phyloP scores from a whole-genome alignment of 2,888 invertebrate genomes.

The Melieria omissa region DNA sequence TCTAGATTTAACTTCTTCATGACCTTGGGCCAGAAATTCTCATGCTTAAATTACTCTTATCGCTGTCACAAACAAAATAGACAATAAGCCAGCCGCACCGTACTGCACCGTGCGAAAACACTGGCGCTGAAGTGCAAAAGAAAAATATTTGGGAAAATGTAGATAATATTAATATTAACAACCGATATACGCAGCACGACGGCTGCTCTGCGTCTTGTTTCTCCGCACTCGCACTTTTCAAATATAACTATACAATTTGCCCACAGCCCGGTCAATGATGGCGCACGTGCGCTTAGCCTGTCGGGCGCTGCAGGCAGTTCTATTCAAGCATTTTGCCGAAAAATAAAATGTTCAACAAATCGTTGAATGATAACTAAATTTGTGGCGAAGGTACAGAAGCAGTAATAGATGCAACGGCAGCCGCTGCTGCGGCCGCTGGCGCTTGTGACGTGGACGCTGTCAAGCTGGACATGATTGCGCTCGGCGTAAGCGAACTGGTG shows the following conservation, averaged over 20 bases:
- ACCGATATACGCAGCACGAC: not conserved
- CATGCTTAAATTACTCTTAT: not conserved
- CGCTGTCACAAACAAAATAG: no score
- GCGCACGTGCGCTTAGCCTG: no score
- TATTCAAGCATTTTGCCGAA: constrained; percentile 59
- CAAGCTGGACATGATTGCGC: constrained; percentile 28
- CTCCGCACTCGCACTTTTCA: not conserved
- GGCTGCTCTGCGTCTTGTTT: not conserved
- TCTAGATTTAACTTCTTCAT: constrained; percentile 35
- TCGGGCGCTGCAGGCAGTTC: constrained; percentile 1
- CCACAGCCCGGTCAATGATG: constrained; percentile 12
- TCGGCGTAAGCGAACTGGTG: constrained; percentile 27
- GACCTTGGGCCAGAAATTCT: constrained; percentile 56
- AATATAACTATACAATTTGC: not conserved
- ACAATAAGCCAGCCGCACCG: no score
- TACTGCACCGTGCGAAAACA: not conserved
- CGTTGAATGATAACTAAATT: constrained; percentile 63
- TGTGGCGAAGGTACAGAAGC: constrained; percentile 53
- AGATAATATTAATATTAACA: not conserved
- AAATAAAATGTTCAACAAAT: constrained; percentile 62
- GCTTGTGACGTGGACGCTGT: constrained; percentile 23
- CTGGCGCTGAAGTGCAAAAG: not conserved
- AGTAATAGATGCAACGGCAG: constrained; percentile 8
- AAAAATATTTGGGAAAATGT: not conserved
- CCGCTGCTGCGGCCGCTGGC: constrained; percentile 22